These are phyloP conservation scores for Hemichromis elongatus DNA, from an alignment of 2,113 vertebrate species.

Conservation along the genomic window DNA sequence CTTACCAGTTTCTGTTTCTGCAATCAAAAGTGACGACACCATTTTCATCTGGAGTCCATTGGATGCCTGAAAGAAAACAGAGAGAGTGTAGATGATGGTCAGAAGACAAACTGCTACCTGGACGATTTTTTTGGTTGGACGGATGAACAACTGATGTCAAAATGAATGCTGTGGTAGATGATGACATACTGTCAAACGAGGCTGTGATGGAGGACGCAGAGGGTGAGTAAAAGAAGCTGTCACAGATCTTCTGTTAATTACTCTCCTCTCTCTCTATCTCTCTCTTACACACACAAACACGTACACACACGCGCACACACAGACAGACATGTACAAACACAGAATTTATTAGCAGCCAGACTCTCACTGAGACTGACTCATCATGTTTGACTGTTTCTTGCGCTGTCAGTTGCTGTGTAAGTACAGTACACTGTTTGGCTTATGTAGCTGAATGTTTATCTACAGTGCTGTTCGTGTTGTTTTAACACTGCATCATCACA, in stretches of 20 bases:
- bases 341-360: background rate
- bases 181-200: slow-evolving; percentile 13
- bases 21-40: slow-evolving; percentile 95
- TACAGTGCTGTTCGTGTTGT: background rate
- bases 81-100: background rate
- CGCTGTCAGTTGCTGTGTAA: slow-evolving; percentile 29
- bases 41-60: slow-evolving; percentile 90
- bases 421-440: background rate
- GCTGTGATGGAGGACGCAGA: slow-evolving; percentile 5
- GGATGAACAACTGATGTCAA: background rate
- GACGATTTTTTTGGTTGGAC: background rate
- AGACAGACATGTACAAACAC: background rate
- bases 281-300: background rate
- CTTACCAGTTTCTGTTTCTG: slow-evolving; percentile 92
- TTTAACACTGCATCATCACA: background rate
- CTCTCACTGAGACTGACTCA: slow-evolving; percentile 11
- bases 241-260: slow-evolving; percentile 38
- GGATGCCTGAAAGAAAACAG: slow-evolving; percentile 77
- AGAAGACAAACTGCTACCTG: background rate
- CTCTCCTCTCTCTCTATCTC: background rate
- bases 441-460: background rate
- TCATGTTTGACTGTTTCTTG: slow-evolving; percentile 12
- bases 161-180: background rate
- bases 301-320: background rate
- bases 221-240: slow-evolving; percentile 27